phyloP scores from a whole-genome alignment of 1,140 invertebrate genomes.

The Hermetia illucens region DNA sequence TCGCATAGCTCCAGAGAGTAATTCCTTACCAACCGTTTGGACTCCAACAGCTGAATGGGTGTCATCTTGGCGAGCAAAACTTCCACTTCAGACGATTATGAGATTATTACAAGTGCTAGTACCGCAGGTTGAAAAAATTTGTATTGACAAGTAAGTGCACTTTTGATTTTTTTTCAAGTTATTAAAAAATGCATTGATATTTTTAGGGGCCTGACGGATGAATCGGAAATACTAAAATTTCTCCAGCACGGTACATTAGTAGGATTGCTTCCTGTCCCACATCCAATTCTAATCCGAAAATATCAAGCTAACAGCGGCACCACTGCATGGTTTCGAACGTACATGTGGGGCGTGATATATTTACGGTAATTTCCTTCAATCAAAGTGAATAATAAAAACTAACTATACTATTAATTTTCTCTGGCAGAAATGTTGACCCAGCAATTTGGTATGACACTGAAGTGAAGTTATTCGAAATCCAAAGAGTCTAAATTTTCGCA shows the following conservation, averaged over 20 bases:
- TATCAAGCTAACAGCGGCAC: slow-evolving; percentile 98
- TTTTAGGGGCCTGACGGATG: slow-evolving; percentile 94
- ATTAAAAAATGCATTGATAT: slow-evolving; percentile 19
- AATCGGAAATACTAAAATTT: slow-evolving; percentile 98
- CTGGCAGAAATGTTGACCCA: slow-evolving; percentile 83
- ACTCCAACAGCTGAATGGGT: slow-evolving; percentile 87
- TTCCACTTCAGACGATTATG: slow-evolving; percentile 98
- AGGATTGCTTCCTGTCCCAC: slow-evolving; percentile 92
- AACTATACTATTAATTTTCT: slow-evolving; percentile 28
- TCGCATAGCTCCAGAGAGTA: slow-evolving; percentile 19
- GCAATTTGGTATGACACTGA: slow-evolving; percentile 99
- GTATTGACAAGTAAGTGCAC: slow-evolving; percentile 88
- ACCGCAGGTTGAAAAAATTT: slow-evolving; percentile 99
- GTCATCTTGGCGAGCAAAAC: slow-evolving; percentile 88
- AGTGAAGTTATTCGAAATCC: slow-evolving; percentile 97
- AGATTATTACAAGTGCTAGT: slow-evolving; percentile 94
- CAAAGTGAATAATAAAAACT: background rate
- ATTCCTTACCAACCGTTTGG: slow-evolving; percentile 42
- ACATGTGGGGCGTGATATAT: slow-evolving; percentile 99
- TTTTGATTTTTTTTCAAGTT: slow-evolving; percentile 4
- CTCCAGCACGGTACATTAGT: slow-evolving; percentile 97
- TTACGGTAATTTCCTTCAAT: slow-evolving; percentile 48
- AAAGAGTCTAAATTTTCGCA: slow-evolving; percentile 77
- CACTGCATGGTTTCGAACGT: slow-evolving; percentile 97
- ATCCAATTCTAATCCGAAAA: slow-evolving; percentile 96